Base-by-base conservation (phyloP, 1,140 invertebrate genomes). In the Drosophila pruinosa region DNA sequence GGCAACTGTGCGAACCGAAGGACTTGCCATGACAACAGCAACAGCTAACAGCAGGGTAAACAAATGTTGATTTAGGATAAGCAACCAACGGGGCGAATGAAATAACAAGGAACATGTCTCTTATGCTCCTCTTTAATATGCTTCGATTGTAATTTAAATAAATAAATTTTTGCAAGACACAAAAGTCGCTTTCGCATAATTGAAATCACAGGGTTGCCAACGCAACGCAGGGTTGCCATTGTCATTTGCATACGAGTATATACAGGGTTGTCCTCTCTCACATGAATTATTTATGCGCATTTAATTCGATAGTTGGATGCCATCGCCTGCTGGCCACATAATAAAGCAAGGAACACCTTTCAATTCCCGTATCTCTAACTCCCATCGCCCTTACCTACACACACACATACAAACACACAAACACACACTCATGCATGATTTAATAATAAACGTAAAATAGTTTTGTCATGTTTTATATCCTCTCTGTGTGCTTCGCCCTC, bases 61-160 rank as follows among this genome's bases (percentile, higher is more conserved):
- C 63, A 70, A 77, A 88, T 88, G 82, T 88, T 88, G 82, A 88
- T 88, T 88, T 88, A 88, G 82, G 82, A 70, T 78, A 88, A 78
- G 70, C 58, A 88, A 64, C 47, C 80, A 79, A 69, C 34, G 58
- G 48, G 41, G 38, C 70, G 68, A 54, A 64, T 71, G 48, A 72
- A 56, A 63, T 41, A 50, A 58, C 61, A 19, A 17, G 22, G 17
- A 22, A 47, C 34, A 68, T 53, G 50, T 21, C 31, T 36, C 39
- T 38, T 50, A 4, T 38, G 17, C 22, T 45, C 2, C 21, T 56
- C 24, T 53, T 59, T 8, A 58, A 59, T 57, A 69, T 45, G 47
- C 58, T 81, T 86, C 77, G 73, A 86, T 77, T 73, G 81, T 59
- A 77, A 85, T 86, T 81, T 85, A 81, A 86, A 85, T 85, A 81